Evolutionary conservation across 2,888 invertebrate genomes (phyloP).

Genomic region (Cancer borealis): DNA sequence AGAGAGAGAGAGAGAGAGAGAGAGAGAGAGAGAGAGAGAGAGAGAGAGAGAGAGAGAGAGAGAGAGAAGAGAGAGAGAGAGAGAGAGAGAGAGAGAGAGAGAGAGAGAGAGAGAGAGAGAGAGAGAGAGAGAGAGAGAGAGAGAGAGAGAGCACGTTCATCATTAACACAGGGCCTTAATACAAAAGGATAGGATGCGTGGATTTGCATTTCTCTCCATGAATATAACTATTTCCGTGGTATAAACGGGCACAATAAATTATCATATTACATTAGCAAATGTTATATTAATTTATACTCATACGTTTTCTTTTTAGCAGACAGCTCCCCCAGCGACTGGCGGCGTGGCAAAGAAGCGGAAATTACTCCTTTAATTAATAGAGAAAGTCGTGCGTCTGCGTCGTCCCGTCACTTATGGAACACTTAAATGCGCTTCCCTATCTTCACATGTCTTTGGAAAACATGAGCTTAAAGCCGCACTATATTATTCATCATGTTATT

Average conservation of each 20-base stretch:
- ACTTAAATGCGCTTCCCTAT: neutral
- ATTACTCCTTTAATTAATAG: neutral
- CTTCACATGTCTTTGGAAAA: neutral
- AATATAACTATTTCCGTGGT: slow-evolving; percentile 55
- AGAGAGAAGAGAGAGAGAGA: neutral
- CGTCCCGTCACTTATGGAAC: neutral
- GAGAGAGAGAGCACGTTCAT: slow-evolving; percentile 30
- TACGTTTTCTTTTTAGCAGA: neutral
- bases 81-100: neutral
- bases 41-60: neutral
- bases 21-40: slow-evolving; percentile 21
- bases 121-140: slow-evolving; percentile 41
- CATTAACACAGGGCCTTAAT: slow-evolving; percentile 40
- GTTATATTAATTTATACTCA: slow-evolving; percentile 39
- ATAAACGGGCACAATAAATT: slow-evolving; percentile 51
- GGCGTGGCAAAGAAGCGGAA: slow-evolving; percentile 24
- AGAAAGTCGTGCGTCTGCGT: neutral
- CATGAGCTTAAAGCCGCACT: neutral
- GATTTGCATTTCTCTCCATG: slow-evolving; percentile 46
- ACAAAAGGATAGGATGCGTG: slow-evolving; percentile 43
- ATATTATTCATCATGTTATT: neutral
- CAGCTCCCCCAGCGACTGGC: neutral
- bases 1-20: slow-evolving; percentile 41
- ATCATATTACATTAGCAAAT: slow-evolving; percentile 53
- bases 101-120: slow-evolving; percentile 26